A percentile compares a stretch with the other conserved stretches of the same genome.
Evolutionary conservation across 2,888 invertebrate species (phyloP).

Genomic region (Aphodius sticticus): DNA sequence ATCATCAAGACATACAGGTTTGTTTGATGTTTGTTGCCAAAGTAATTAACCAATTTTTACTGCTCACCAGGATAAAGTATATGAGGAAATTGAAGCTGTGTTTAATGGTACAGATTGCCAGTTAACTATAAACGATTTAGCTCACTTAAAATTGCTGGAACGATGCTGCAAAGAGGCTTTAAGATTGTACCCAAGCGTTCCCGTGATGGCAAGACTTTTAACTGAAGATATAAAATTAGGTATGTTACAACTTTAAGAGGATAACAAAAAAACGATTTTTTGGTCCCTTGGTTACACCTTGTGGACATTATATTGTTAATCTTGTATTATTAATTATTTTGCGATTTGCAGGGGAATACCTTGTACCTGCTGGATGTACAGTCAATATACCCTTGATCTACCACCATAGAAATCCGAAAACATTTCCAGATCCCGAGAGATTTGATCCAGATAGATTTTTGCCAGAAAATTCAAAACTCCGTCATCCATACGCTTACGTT

Average conservation of each 20-base stretch:
- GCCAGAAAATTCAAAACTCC: slow-evolving; percentile 71
- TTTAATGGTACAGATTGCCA: slow-evolving; percentile 27
- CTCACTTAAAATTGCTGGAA: slow-evolving; percentile 39
- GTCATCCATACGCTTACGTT: slow-evolving; percentile 77
- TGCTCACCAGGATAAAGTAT: slow-evolving; percentile 13
- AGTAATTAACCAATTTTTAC: not conserved
- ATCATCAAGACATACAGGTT: slow-evolving; percentile 37
- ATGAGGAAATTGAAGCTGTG: slow-evolving; percentile 11
- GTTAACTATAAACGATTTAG: slow-evolving; percentile 34
- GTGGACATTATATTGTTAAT: too few relatives aligned
- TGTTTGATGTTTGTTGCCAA: not conserved
- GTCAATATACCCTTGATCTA: slow-evolving; percentile 45
- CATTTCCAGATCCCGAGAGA: slow-evolving; percentile 70
- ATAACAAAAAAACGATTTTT: not conserved
- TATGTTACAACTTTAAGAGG: slow-evolving; percentile 18
- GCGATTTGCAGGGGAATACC: slow-evolving; percentile 32
- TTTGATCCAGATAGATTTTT: slow-evolving; percentile 77
- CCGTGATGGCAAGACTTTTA: slow-evolving; percentile 39
- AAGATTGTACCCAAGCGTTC: slow-evolving; percentile 45
- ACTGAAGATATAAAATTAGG: slow-evolving; percentile 39
- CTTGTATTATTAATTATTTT: too few relatives aligned
- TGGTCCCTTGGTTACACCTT: too few relatives aligned
- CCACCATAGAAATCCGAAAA: slow-evolving; percentile 69
- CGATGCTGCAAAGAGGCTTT: slow-evolving; percentile 43
- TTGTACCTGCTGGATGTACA: slow-evolving; percentile 40